phyloP scores from a whole-genome alignment of 1,140 invertebrate species.

The Zaprionus tsacasi region DNA sequence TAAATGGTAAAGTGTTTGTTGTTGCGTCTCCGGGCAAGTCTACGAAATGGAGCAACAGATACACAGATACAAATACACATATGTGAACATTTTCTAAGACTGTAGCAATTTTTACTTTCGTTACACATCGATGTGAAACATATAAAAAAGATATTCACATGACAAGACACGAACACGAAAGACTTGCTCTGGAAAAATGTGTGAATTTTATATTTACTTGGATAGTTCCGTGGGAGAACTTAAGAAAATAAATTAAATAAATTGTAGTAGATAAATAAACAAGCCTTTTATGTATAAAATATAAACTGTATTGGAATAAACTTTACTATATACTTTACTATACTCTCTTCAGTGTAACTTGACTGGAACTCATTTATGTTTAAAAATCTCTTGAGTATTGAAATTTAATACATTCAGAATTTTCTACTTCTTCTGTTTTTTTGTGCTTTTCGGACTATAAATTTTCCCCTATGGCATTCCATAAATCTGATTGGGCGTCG shows the following conservation, averaged over 20 bases:
- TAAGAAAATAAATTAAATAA: too few species aligned
- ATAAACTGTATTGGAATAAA: too few species aligned
- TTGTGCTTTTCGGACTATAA: constrained; percentile 19
- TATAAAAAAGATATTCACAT: constrained; percentile 45
- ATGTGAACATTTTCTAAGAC: constrained; percentile 15
- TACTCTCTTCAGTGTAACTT: neutral
- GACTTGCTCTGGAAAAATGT: constrained; percentile 11
- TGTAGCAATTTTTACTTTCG: constrained; percentile 4
- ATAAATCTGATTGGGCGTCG: constrained; percentile 22
- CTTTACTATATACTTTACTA: neutral
- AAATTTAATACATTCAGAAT: neutral
- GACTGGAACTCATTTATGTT: neutral
- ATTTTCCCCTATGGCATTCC: constrained; percentile 31
- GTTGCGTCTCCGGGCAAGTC: constrained; percentile 24
- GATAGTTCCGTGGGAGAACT: too few species aligned
- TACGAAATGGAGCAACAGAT: constrained; percentile 31
- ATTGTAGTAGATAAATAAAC: too few species aligned
- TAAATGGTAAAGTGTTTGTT: constrained; percentile 57
- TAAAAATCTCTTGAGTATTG: neutral
- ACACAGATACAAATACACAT: neutral
- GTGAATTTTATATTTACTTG: neutral
- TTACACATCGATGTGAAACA: constrained; percentile 45
- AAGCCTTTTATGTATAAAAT: too few species aligned
- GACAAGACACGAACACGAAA: constrained; percentile 49
- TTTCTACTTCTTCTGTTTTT: neutral